These are phyloP conservation scores for Autographa gamma DNA, from an alignment of 2,888 invertebrate genomes.

Conservation along the genomic window DNA sequence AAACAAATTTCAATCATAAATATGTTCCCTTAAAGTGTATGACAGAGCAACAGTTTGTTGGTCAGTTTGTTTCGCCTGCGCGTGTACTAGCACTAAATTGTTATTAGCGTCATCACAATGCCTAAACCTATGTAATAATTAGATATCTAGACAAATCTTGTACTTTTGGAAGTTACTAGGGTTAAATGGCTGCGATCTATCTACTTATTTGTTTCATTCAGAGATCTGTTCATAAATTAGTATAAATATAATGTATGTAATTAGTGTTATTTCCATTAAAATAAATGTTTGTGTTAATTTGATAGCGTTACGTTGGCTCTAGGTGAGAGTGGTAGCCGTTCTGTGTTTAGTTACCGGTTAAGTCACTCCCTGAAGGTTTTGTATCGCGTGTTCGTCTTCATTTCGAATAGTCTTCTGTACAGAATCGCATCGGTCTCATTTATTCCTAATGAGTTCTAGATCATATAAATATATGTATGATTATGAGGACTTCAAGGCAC, in stretches of 20 bases:
- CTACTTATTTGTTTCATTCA: conserved; percentile 68
- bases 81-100: conserved; percentile 29
- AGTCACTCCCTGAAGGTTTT: conserved; percentile 61
- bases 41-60: conserved; percentile 5
- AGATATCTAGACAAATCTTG: conserved; percentile 23
- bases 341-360: conserved; percentile 61
- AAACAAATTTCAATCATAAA: no score
- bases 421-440: conserved; percentile 71
- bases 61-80: conserved; percentile 8
- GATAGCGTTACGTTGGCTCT: conserved; percentile 75
- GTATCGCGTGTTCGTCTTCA: conserved; percentile 57
- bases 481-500: conserved; percentile 66
- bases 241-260: conserved; percentile 80
- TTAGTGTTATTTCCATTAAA: conserved; percentile 81
- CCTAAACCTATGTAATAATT: conserved; percentile 28
- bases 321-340: conserved; percentile 69
- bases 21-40: no score
- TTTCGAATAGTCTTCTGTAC: conserved; percentile 59
- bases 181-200: conserved; percentile 52
- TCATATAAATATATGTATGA: conserved; percentile 87
- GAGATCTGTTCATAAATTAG: conserved; percentile 79
- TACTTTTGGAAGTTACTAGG: conserved; percentile 7
- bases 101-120: conserved; percentile 14
- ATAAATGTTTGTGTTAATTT: conserved; percentile 79
- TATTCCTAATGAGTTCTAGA: conserved; percentile 86